phyloP scores from a whole-genome alignment of 2,888 invertebrate species.

The Anoncus sp. region DNA sequence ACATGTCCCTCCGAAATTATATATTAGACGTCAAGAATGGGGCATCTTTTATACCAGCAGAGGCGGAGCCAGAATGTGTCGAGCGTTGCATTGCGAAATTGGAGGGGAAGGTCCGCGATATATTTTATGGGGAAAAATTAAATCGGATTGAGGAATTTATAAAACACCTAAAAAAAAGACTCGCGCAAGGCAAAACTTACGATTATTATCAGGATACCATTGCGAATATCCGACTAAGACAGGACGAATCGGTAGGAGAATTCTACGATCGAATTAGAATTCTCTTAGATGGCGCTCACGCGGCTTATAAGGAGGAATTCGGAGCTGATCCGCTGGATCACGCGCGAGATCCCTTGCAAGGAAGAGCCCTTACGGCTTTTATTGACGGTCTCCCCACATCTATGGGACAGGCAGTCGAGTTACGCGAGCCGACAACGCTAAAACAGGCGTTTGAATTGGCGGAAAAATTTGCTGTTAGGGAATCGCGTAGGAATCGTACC shows the following conservation, averaged over 20 bases:
- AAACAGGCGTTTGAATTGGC: neutral
- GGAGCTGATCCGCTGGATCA: neutral
- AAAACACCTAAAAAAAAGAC: constrained; percentile 13
- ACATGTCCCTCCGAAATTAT: constrained; percentile 16
- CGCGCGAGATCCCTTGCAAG: neutral
- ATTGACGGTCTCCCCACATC: neutral
- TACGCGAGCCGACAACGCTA: neutral
- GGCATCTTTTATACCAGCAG: neutral
- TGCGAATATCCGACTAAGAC: neutral
- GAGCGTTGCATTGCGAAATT: constrained; percentile 14
- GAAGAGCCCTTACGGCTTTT: neutral
- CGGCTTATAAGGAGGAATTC: neutral
- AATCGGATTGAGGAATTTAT: constrained; percentile 10
- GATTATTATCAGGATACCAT: constrained; percentile 16
- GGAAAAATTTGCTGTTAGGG: neutral
- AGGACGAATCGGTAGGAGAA: constrained; percentile 3
- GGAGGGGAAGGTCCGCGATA: constrained; percentile 31
- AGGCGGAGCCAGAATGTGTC: neutral
- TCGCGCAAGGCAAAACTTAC: constrained; percentile 25
- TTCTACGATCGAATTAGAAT: constrained; percentile 9
- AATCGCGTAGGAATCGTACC: neutral
- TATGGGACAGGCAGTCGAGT: neutral
- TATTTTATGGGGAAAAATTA: constrained; percentile 20
- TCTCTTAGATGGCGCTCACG: too few species aligned
- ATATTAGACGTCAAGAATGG: constrained; percentile 26